phyloP scores from a whole-genome alignment of 1,140 invertebrate genomes.

The Trichogramma pretiosum region DNA sequence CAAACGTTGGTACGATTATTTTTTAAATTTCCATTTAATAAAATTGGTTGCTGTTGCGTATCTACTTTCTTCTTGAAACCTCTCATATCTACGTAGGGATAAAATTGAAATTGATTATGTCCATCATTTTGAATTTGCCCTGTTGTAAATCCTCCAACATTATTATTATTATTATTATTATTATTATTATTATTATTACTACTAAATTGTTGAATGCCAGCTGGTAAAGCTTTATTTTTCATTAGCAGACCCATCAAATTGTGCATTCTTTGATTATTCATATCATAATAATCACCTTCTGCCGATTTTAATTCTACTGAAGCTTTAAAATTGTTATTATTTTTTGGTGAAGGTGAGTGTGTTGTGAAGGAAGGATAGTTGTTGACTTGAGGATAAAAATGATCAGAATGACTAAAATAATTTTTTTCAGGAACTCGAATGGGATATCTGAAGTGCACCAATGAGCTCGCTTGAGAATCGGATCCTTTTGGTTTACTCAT shows the following conservation, averaged over 20 bases:
- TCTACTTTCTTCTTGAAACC: conserved; percentile 28
- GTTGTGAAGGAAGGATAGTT: conserved; percentile 27
- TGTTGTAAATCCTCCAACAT: conserved; percentile 18
- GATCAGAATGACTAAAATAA: conserved; percentile 16
- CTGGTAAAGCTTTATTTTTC: conserved; percentile 40
- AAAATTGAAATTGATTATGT: conserved; percentile 17
- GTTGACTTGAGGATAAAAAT: conserved; percentile 18
- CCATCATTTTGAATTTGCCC: conserved; percentile 27
- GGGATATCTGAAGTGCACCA: conserved; percentile 17
- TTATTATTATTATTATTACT: no score
- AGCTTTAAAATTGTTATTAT: conserved; percentile 3
- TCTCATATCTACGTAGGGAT: conserved; percentile 20
- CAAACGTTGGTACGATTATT: not conserved
- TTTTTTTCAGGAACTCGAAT: conserved; percentile 5
- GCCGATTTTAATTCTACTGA: conserved; percentile 18
- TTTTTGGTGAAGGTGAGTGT: conserved; percentile 18
- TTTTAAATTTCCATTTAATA: not conserved
- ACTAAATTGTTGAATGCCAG: conserved; percentile 14
- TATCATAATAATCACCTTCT: conserved; percentile 21
- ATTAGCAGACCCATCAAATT: conserved; percentile 39
- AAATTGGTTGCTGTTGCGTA: not conserved
- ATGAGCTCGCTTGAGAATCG: conserved; percentile 24
- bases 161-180: no score
- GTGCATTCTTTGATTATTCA: conserved; percentile 36
- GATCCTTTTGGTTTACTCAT: conserved; percentile 15